phyloP scores from a whole-genome alignment of 2,888 invertebrate genomes.

The Trichopria drosophilae region DNA sequence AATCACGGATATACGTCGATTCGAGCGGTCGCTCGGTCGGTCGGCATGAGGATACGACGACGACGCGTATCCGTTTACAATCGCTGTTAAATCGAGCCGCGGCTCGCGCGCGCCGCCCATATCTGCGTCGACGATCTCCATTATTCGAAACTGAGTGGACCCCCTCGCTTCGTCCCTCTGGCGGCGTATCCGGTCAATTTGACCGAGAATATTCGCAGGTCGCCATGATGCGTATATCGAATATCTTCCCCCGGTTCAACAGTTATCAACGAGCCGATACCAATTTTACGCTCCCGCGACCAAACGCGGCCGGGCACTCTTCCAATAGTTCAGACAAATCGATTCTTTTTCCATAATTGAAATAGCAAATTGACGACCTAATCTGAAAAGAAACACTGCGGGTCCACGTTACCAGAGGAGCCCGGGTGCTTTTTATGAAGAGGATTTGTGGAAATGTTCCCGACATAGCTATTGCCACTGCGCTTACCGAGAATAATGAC shows the following conservation, averaged over 20 bases:
- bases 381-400: no score
- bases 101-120: not conserved
- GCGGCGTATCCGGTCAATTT: constrained; percentile 26
- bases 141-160: constrained; percentile 21
- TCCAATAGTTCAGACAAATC: no score
- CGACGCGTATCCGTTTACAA: constrained; percentile 29
- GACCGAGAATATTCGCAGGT: constrained; percentile 27
- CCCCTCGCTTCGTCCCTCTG: not conserved
- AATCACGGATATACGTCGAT: constrained; percentile 16
- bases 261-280: constrained; percentile 36
- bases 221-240: not conserved
- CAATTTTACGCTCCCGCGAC: constrained; percentile 33
- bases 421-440: not conserved
- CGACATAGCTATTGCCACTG: not conserved
- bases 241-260: not conserved
- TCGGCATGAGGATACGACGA: constrained; percentile 21
- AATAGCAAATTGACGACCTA: no score
- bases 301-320: constrained; percentile 6
- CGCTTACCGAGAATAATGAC: not conserved
- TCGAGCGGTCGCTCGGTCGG: constrained; percentile 3
- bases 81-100: constrained; percentile 11
- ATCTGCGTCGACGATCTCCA: constrained; percentile 26
- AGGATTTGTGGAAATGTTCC: not conserved
- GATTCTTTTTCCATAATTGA: no score
- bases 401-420: no score